A percentile compares a stretch with the other conserved stretches of the same genome.
Evolutionary conservation across 2,113 vertebrate species (phyloP).

Genomic region (Nothoprocta pentlandii): DNA sequence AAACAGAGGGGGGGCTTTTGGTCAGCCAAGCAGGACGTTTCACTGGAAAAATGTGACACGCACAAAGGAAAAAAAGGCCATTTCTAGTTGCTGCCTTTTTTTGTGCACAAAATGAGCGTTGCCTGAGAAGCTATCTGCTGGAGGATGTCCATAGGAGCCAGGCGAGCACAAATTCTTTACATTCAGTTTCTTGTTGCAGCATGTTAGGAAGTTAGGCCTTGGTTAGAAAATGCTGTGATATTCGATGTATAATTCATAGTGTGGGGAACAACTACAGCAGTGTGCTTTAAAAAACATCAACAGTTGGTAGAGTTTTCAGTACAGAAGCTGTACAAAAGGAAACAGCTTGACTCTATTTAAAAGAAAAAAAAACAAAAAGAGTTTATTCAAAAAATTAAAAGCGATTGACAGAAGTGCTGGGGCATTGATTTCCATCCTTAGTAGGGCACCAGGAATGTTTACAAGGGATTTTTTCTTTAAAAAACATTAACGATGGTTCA

Average conservation of each 20-base stretch:
- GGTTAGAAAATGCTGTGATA: conserved; percentile 51
- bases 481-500: not conserved
- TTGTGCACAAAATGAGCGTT: conserved; percentile 18
- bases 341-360: conserved; percentile 67
- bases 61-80: conserved; percentile 3
- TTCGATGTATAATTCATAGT: conserved; percentile 59
- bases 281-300: conserved; percentile 58
- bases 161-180: conserved; percentile 86
- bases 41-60: conserved; percentile 16
- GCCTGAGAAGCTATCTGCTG: conserved; percentile 56
- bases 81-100: conserved; percentile 45
- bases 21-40: conserved; percentile 38
- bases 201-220: conserved; percentile 75
- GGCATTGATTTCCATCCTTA: not conserved
- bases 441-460: not conserved
- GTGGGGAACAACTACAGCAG: conserved; percentile 41
- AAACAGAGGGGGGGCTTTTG: conserved; percentile 13
- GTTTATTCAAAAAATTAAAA: conserved; percentile 60
- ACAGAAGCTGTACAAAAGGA: conserved; percentile 72
- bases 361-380: conserved; percentile 38
- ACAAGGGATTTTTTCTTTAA: not conserved
- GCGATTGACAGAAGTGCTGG: conserved; percentile 17
- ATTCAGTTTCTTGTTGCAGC: conserved; percentile 89
- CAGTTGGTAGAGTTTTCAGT: conserved; percentile 68
- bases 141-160: conserved; percentile 73